Percentiles rank a stretch among this genome's conserved stretches.
These are phyloP conservation scores for Doryteuthis pealeii DNA, from an alignment of 1,140 invertebrate genomes.

Conservation along the genomic window DNA sequence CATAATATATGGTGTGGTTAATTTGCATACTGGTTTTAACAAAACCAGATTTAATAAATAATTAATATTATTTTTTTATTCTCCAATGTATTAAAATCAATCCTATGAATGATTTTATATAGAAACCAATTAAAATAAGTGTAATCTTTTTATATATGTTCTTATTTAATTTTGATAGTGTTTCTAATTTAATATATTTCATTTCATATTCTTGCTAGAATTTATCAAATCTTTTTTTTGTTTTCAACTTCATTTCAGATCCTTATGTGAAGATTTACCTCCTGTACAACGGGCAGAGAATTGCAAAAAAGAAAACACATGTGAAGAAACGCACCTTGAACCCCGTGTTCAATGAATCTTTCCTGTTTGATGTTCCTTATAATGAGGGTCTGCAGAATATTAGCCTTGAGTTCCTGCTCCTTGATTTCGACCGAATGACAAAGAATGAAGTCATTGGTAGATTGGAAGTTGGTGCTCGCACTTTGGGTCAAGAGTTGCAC, in stretches of 20 bases:
- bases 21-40: too few species aligned
- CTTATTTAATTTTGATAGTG: too few species aligned
- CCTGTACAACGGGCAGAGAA: constrained; percentile 92
- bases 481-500: constrained; percentile 75
- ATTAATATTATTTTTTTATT: too few species aligned
- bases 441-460: constrained; percentile 98
- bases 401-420: constrained; percentile 86
- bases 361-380: constrained; percentile 68
- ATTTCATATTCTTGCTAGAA: too few species aligned
- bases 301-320: constrained; percentile 98
- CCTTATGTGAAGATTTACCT: constrained; percentile 94
- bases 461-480: constrained; percentile 81
- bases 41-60: too few species aligned
- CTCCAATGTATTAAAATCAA: too few species aligned
- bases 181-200: too few species aligned
- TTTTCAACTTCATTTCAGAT: constrained; percentile 62
- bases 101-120: too few species aligned
- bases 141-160: too few species aligned
- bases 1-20: too few species aligned
- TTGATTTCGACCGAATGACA: constrained; percentile 96
- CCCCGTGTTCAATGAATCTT: constrained; percentile 98
- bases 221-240: too few species aligned
- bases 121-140: too few species aligned
- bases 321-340: constrained; percentile 97
- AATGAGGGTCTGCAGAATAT: constrained; percentile 85